A percentile compares a stretch with the other conserved stretches of the same genome.
These are phyloP conservation scores for Cephus cinctus DNA, from an alignment of 1,140 invertebrate species.

Conservation along the genomic window DNA sequence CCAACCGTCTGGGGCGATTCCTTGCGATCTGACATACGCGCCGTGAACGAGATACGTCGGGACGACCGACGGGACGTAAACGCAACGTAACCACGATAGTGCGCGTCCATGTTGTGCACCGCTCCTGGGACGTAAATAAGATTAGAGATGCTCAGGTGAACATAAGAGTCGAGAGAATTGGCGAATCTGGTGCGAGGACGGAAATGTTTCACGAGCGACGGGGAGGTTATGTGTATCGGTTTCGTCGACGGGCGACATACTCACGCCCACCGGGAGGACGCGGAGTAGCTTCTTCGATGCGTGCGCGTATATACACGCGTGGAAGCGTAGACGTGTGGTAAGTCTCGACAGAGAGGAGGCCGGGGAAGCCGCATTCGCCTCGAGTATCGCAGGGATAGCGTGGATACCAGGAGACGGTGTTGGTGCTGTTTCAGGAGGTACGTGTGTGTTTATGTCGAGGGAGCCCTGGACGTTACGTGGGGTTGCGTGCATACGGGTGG, in stretches of 20 bases:
- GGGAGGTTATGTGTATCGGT: too few relatives aligned
- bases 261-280: too few relatives aligned
- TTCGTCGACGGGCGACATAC: too few relatives aligned
- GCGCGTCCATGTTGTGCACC: too few relatives aligned
- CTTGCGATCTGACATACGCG: background rate
- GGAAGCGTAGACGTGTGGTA: background rate
- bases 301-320: background rate
- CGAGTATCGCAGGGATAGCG: too few relatives aligned
- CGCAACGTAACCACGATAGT: background rate
- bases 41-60: background rate
- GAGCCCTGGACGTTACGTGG: conserved; percentile 1
- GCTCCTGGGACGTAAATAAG: too few relatives aligned
- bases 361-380: background rate
- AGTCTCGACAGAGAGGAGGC: background rate
- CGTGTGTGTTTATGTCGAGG: background rate
- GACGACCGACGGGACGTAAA: background rate
- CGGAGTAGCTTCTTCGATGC: too few relatives aligned
- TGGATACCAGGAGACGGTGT: background rate
- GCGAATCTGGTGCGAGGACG: too few relatives aligned
- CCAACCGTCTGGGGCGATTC: conserved; percentile 6
- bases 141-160: too few relatives aligned
- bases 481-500: conserved; percentile 4
- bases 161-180: too few relatives aligned
- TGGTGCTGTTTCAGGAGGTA: background rate
- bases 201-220: too few relatives aligned